Evolutionary conservation across 2,113 vertebrate genomes (phyloP), one percentile per base, ranked within the genome.

Genomic region (Etheostoma spectabile): DNA sequence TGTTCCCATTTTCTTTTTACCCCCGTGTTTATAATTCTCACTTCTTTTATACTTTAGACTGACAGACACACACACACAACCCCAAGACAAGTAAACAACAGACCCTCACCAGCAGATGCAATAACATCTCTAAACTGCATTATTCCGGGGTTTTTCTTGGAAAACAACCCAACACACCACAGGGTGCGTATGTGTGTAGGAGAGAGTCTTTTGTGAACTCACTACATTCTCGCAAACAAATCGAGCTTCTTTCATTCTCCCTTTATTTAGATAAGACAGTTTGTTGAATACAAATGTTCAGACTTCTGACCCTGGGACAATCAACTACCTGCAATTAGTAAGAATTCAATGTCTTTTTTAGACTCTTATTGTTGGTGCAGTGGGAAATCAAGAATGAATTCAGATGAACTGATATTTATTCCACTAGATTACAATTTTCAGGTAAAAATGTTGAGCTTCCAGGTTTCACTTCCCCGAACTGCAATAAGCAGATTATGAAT

Each of bases 171-270:
- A 73, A 64, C 70, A 79, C 69, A 55, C 88, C 65, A 45, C 87
- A 53, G 87, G 86, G 86, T 83, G 85, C 71, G 67, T 82, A 52
- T 87, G 67, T 86, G 75, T 80, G 64, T 70, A 48, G 63, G 35
- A 64, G 64, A 83, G 42, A 75, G 82, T 82, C 63, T 71, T 88
- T 85, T 87, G 83, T 86, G 76, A 90, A 88, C 92, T 63, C 68
- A 48, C 21, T 84, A 72, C 42, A 73, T 84, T 56, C 61, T 86
- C 81, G 74, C 80, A 86, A 91, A 91, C 66, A 87, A 46, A 79
- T 27, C 55, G 53, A 85, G 74, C 60, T 52, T 74, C n/a, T 63
- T 77, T 69, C 53, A 48, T 59, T 45, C 35, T 55, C 49, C 55
- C 57, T 83, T 76, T 71, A 65, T 81, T 86, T 77, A 83, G 59